Percentiles rank a stretch among this genome's conserved stretches.
phyloP scores from a whole-genome alignment of 64 coral and sea anemone species.

The Catalaphyllia jardinei region DNA sequence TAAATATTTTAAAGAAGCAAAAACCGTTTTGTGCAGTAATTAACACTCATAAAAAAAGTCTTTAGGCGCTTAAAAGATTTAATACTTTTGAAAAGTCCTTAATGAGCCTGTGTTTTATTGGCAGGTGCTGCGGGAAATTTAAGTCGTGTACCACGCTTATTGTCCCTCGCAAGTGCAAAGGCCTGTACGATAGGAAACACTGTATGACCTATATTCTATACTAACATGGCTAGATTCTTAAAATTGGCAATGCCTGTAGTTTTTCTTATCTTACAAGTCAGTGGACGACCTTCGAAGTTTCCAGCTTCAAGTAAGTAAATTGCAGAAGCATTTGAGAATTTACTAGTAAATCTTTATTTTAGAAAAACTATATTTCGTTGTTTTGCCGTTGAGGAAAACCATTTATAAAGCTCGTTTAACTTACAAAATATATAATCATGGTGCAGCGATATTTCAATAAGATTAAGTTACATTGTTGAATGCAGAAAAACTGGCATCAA shows the following conservation, averaged over 20 bases:
- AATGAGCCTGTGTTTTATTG: background rate
- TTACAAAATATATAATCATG: no score
- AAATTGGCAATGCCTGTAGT: background rate
- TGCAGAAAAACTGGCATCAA: no score
- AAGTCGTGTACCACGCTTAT: background rate
- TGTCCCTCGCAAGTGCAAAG: background rate
- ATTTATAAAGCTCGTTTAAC: no score
- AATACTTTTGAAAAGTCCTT: background rate
- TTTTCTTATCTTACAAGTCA: background rate
- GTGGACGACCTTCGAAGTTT: background rate
- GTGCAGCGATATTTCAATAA: no score
- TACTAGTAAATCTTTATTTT: no score
- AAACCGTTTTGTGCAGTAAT: no score
- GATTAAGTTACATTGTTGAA: no score
- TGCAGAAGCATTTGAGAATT: background rate
- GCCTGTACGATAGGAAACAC: background rate
- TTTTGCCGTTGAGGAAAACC: no score
- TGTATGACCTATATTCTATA: background rate
- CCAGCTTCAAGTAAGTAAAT: background rate
- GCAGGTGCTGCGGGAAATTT: background rate
- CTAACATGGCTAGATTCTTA: background rate
- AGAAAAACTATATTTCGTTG: no score
- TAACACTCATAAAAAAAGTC: background rate
- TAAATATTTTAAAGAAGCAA: no score
- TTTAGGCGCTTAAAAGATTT: background rate